Evolutionary conservation across 2,888 invertebrate genomes (phyloP), one percentile per base, ranked within the genome.

Genomic region (Eilema caniola): DNA sequence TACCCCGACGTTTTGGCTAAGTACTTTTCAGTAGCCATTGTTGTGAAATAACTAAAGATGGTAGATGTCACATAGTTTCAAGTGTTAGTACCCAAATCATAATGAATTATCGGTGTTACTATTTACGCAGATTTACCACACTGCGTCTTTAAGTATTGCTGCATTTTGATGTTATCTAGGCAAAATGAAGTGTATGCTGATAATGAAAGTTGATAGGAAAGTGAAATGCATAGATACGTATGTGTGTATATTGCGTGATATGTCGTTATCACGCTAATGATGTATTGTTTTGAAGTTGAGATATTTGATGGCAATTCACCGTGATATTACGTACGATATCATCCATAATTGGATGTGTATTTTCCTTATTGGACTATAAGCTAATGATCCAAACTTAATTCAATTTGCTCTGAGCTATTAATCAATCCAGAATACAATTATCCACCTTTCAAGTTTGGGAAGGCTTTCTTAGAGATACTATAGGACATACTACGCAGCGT

Each of bases 331-430:
- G 20, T 47, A 47, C 47, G 20, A 47, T 47, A 47, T 5, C 47
- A 16, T n/a, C n/a, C 24, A 2, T 66, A 66, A 59, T 66, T 59
- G 12, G 33, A 59, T 37, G 24, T 53, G 3, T 41, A 31, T 69
- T 70, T 70, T 66, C 70, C 70, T 70, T 25, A 66, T 62, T 66
- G 62, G n/a, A 11, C 20, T 25, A 37, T 37, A 20, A 57, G 33
- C n/a, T 59, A 62, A 62, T 41, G 31, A 62, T 53, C n/a, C 53
- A 65, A 53, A 56, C 57, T 33, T 65, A 69, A 61, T 65, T 33
- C 10, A 57, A 70, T 62, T 66, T 23, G 28, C 16, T 56, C 33
- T 37, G 25, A 20, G 53, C 25, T 10, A 70, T 70, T 53, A 56
- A 62, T 66, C 37, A 62, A 53, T n/a, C 53, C n/a, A 3, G 53